phyloP scores from a whole-genome alignment of 2,113 vertebrate genomes.

The Chaenogobius annularis region DNA sequence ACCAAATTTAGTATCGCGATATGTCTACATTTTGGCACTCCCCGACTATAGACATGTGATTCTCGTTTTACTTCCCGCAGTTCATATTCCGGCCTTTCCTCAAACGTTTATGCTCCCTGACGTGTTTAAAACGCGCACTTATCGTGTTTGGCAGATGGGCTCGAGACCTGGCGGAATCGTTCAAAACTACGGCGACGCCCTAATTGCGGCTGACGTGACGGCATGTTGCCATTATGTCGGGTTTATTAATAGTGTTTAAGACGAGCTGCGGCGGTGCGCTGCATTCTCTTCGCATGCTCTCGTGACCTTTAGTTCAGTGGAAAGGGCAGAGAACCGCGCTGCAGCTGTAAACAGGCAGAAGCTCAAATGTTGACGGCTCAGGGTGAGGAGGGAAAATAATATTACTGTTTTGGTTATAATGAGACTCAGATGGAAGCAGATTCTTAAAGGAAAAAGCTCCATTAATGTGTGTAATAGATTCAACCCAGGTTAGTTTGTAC shows the following conservation, averaged over 20 bases:
- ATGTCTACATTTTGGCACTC: no score
- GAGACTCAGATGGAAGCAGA: not conserved
- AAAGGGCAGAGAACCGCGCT: slow-evolving; percentile 43
- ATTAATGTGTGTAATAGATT: no score
- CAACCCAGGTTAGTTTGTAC: no score
- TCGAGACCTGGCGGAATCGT: not conserved
- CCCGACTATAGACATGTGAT: no score
- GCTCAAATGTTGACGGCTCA: slow-evolving; percentile 24
- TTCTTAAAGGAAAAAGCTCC: not conserved
- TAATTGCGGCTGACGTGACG: slow-evolving; percentile 20
- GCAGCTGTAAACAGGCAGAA: not conserved
- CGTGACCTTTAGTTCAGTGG: slow-evolving; percentile 48
- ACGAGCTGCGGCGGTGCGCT: slow-evolving; percentile 18
- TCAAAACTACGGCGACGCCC: not conserved
- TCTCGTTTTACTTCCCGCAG: no score
- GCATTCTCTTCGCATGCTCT: slow-evolving; percentile 23
- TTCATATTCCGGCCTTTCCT: no score
- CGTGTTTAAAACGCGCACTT: no score
- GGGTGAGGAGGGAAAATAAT: slow-evolving; percentile 8
- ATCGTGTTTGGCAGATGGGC: no score
- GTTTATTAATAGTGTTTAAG: slow-evolving; percentile 29
- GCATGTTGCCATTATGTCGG: slow-evolving; percentile 16
- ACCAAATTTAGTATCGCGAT: no score
- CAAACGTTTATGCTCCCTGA: no score
- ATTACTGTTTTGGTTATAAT: not conserved